Evolutionary conservation across 1,140 invertebrate genomes (phyloP), one percentile per base, ranked within the genome.

Genomic region (Nasonia vitripennis): DNA sequence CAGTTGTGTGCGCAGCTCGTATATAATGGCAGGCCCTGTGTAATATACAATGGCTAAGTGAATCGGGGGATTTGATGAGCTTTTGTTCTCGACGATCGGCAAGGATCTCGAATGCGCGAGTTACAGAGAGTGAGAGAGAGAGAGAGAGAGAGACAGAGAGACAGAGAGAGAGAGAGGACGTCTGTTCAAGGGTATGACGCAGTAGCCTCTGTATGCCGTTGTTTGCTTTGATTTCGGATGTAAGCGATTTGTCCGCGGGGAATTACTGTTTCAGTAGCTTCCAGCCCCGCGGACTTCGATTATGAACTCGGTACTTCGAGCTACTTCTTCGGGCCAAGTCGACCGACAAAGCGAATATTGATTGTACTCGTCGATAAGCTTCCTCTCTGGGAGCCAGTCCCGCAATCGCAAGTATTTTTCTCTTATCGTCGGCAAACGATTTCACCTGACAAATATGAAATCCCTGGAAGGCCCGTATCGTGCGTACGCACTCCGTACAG

Each of bases 401-500:
- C 3, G 12, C 4, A 20, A 1, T 1, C 7, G 7, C 20, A 7
- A 6, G 7, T 62, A 62, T 62, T 62, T 62, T 62, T 62, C 17
- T 62, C 55, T n/a, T 62, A 62, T 62, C 17, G 20, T 71, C 31
- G 45, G 23, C 77, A 67, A 27, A 23, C 79, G 79, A 81, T 81
- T 81, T 81, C 62, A 79, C 79, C 67, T 41, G 79, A 81, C 79
- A 70, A 68, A 68, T 71, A n/a, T 34, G 37, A 81, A 81, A 81
- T 81, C 79, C 67, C 67, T n/a, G 77, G 27, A 78, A 67, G 51
- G 27, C 17, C 17, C 51, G 7, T 23, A 77, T 1, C 48, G 48
- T 12, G 48, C 14, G 45, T 51, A 51, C 0, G 12, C 48, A 17
- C 55, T n/a, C 6, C 6, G 55, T 20, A 62, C 20, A 17, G 55